A percentile compares a stretch with the other conserved stretches of the same genome.
phyloP scores from a whole-genome alignment of 2,113 vertebrate species.

The Boleophthalmus pectinirostris region DNA sequence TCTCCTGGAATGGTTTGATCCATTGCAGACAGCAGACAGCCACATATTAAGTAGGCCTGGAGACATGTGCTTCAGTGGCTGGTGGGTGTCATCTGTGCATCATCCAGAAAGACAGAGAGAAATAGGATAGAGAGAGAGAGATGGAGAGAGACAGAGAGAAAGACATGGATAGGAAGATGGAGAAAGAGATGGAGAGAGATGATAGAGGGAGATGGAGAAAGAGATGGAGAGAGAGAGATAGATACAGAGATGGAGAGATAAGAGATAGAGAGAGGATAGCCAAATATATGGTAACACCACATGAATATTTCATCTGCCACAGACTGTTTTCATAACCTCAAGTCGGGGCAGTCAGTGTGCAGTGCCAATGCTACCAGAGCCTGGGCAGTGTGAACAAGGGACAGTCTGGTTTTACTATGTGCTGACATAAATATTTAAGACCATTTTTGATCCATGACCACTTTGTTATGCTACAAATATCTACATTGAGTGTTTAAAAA shows the following conservation, averaged over 20 bases:
- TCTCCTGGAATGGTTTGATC: slow-evolving; percentile 54
- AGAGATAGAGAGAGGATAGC: slow-evolving; percentile 28
- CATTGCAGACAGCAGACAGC: slow-evolving; percentile 46
- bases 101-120: slow-evolving; percentile 40
- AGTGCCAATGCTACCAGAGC: slow-evolving; percentile 39
- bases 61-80: slow-evolving; percentile 51
- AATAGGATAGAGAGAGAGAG: slow-evolving; percentile 4
- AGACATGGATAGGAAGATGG: slow-evolving; percentile 10
- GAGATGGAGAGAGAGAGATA: slow-evolving; percentile 11
- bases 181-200: slow-evolving; percentile 3
- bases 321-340: slow-evolving; percentile 68
- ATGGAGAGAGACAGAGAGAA: slow-evolving; percentile 5
- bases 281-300: slow-evolving; percentile 59
- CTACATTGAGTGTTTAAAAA: not conserved
- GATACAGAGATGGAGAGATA: slow-evolving; percentile 19
- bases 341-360: slow-evolving; percentile 42
- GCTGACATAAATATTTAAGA: not conserved
- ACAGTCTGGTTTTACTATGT: slow-evolving; percentile 1
- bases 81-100: slow-evolving; percentile 66
- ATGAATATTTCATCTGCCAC: slow-evolving; percentile 68
- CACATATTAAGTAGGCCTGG: slow-evolving; percentile 53
- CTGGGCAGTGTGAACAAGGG: slow-evolving; percentile 32
- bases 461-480: not conserved
- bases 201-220: not conserved
- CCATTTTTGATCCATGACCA: not conserved